Percentiles rank a stretch among this genome's conserved stretches.
Evolutionary conservation across 2,888 invertebrate genomes (phyloP).

Genomic region (Eupelmus urozonus): DNA sequence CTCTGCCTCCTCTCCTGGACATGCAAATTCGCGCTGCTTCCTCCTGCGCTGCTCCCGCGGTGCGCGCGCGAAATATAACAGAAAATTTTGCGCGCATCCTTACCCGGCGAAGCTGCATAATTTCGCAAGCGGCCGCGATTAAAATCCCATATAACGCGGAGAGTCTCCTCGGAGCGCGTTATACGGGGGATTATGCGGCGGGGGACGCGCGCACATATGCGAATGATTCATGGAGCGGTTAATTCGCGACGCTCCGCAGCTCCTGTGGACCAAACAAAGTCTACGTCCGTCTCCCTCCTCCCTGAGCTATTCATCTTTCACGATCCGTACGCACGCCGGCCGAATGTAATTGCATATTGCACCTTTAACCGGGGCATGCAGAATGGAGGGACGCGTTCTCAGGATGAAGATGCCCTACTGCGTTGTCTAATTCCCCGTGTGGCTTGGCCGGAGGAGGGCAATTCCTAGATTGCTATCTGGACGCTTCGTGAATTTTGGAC

Average conservation of each 20-base stretch:
- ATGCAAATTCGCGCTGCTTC: constrained; percentile 4
- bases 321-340: not conserved
- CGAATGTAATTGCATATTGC: constrained; percentile 48
- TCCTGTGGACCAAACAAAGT: constrained; percentile 15
- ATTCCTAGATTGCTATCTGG: constrained; percentile 23
- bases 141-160: constrained; percentile 66
- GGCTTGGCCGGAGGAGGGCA: not conserved
- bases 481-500: constrained; percentile 3
- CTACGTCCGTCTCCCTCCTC: constrained; percentile 12
- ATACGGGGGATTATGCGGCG: constrained; percentile 18
- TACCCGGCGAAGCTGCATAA: not conserved
- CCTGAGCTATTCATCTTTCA: constrained; percentile 53
- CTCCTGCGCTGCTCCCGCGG: not conserved
- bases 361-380: constrained; percentile 49
- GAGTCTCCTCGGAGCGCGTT: constrained; percentile 54
- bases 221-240: constrained; percentile 65
- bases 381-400: constrained; percentile 31
- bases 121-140: constrained; percentile 61
- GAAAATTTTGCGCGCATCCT: constrained; percentile 18
- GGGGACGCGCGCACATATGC: not conserved
- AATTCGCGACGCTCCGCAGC: constrained; percentile 61
- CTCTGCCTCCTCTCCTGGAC: constrained; percentile 1
- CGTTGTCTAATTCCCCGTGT: not conserved
- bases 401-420: constrained; percentile 52
- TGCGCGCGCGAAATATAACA: not conserved